Conservation (phyloP, 1,140 invertebrate species). For the Drosophila burlai region DNA sequence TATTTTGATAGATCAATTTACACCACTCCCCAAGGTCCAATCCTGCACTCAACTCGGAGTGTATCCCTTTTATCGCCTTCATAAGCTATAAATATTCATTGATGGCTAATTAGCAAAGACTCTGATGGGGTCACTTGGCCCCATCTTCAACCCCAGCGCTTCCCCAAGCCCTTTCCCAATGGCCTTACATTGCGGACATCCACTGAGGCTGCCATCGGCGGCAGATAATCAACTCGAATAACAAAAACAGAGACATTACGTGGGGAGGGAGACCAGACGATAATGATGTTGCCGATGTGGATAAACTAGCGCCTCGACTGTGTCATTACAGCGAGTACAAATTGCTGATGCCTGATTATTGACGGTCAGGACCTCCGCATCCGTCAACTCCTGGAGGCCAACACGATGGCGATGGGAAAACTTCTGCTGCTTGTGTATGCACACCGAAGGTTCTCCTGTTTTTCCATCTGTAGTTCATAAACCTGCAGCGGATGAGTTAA, state of each 20-base stretch:
- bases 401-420: constrained; percentile 7
- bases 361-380: constrained; percentile 44
- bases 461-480: constrained; percentile 2
- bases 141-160: neutral
- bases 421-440: constrained; percentile 38
- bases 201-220: constrained; percentile 40
- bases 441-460: constrained; percentile 30
- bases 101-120: constrained; percentile 63
- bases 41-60: constrained; percentile 7
- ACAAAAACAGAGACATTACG: constrained; percentile 39
- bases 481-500: constrained; percentile 25
- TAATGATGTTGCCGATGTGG: constrained; percentile 61
- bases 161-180: neutral
- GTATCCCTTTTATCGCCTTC: constrained; percentile 10
- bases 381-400: constrained; percentile 42
- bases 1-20: neutral
- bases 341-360: constrained; percentile 58
- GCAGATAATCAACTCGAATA: constrained; percentile 64
- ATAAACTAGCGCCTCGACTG: constrained; percentile 36
- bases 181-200: constrained; percentile 32
- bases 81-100: constrained; percentile 71
- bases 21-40: neutral
- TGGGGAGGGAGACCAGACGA: neutral
- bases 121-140: constrained; percentile 19
- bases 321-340: constrained; percentile 61